These are phyloP conservation scores for Smittia aterrima DNA, from an alignment of 2,888 invertebrate genomes.

Conservation along the genomic window DNA sequence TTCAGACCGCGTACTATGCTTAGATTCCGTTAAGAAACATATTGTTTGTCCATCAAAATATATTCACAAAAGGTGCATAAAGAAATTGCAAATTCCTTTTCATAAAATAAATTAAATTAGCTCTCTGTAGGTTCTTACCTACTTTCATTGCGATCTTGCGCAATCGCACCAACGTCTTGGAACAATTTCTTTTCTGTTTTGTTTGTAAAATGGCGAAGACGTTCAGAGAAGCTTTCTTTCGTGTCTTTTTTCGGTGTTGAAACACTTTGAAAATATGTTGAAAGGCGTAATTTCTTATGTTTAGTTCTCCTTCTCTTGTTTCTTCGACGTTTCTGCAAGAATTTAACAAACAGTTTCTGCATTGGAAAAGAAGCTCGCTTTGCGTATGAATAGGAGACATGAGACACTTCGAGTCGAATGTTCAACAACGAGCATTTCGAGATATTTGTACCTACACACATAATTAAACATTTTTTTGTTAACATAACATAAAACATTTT, in stretches of 20 bases:
- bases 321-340: background rate
- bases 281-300: background rate
- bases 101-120: constrained; percentile 38
- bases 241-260: background rate
- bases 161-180: background rate
- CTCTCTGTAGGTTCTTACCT: constrained; percentile 28
- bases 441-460: constrained; percentile 22
- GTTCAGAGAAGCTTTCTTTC: background rate
- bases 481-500: constrained; percentile 16
- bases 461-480: constrained; percentile 28
- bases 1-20: background rate
- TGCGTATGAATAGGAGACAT: background rate
- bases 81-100: constrained; percentile 30
- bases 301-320: background rate
- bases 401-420: background rate
- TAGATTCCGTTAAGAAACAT: constrained; percentile 32
- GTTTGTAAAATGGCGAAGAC: background rate
- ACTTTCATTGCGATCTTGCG: constrained; percentile 11
- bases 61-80: constrained; percentile 28
- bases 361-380: background rate
- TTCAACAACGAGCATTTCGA: background rate
- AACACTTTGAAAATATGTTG: background rate
- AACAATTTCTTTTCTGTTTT: background rate
- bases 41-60: constrained; percentile 42
- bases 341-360: background rate